Percentiles rank a stretch among this genome's conserved stretches.
Conservation (phyloP, 2,797 vertebrate genomes). For the Discoglossus pictus region DNA sequence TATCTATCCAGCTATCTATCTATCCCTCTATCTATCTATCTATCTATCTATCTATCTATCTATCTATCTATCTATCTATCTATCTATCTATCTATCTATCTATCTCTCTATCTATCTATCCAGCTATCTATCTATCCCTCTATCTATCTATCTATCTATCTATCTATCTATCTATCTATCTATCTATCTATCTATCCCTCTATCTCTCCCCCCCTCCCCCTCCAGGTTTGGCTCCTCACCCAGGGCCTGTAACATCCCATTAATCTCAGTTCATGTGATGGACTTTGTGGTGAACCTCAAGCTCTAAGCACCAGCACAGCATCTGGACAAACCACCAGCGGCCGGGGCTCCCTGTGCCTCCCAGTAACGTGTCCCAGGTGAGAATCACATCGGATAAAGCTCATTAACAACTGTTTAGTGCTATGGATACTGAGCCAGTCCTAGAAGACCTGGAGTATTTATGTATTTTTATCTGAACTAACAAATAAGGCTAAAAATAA, state of each 20-base stretch:
- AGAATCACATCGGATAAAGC: conserved; percentile 5
- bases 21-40: too few relatives aligned
- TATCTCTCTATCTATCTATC: too few relatives aligned
- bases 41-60: too few relatives aligned
- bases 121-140: too few relatives aligned
- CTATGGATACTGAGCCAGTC: conserved; percentile 20
- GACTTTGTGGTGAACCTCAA: conserved; percentile 7
- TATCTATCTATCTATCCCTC: too few relatives aligned
- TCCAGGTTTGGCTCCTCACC: too few relatives aligned
- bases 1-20: too few relatives aligned
- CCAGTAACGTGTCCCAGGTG: conserved; percentile 30
- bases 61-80: too few relatives aligned
- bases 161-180: too few relatives aligned
- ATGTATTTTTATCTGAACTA: not conserved
- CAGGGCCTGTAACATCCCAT: not conserved
- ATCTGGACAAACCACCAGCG: conserved; percentile 20
- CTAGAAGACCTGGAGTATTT: conserved; percentile 1
- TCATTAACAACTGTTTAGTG: conserved; percentile 28
- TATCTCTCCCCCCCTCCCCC: too few relatives aligned
- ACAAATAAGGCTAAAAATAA: conserved; percentile 17
- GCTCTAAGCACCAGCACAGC: conserved; percentile 2
- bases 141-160: too few relatives aligned
- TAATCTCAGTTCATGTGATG: conserved; percentile 8
- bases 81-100: too few relatives aligned
- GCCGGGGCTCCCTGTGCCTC: conserved; percentile 19